A percentile compares a stretch with the other conserved stretches of the same genome.
Evolutionary conservation across 2,113 vertebrate genomes (phyloP).

Genomic region (Microtus richardsoni): DNA sequence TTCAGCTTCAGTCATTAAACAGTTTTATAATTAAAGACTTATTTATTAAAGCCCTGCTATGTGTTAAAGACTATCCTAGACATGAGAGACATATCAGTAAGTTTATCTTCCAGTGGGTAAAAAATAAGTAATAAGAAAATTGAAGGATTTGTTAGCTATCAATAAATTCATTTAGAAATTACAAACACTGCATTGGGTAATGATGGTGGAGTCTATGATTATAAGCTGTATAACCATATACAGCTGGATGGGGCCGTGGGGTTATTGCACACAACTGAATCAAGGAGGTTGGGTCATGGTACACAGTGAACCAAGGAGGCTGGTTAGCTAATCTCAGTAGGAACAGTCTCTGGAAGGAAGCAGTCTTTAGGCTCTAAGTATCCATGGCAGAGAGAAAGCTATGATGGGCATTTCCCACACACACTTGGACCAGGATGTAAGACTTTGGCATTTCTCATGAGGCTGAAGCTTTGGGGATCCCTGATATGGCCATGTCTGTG

Average conservation of each 20-base stretch:
- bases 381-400: too few relatives aligned
- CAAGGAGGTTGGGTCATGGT: too few relatives aligned
- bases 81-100: neutral
- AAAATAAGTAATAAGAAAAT: slow-evolving; percentile 30
- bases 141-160: neutral
- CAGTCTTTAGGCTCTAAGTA: neutral
- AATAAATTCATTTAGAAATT: neutral
- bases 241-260: neutral
- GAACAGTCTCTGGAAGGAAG: neutral
- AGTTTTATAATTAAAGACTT: slow-evolving; percentile 15
- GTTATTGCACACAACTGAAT: neutral
- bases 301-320: too few relatives aligned
- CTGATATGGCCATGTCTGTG: neutral
- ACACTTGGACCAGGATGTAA: neutral
- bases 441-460: neutral
- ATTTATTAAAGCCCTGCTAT: neutral
- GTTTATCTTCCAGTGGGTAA: neutral
- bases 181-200: neutral
- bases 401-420: neutral
- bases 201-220: neutral
- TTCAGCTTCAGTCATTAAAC: neutral
- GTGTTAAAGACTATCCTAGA: neutral
- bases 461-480: neutral
- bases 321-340: neutral
- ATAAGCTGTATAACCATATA: neutral